phyloP scores from a whole-genome alignment of 1,140 invertebrate genomes.

The Akabosia matsudoensis region DNA sequence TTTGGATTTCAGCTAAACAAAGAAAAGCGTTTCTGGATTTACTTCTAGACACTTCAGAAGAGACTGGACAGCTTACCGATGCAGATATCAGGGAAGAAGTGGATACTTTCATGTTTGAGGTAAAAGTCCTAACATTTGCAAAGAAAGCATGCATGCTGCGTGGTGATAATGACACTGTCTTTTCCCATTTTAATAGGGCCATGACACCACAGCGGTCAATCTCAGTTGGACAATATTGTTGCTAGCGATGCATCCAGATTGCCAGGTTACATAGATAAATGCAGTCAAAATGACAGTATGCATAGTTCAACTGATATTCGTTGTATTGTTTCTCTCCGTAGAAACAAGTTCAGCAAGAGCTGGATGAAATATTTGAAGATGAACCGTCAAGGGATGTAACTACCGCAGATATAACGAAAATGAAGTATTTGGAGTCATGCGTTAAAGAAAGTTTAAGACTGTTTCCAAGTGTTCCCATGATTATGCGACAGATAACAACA shows the following conservation, averaged over 20 bases:
- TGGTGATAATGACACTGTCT: background rate
- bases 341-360: constrained; percentile 49
- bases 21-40: constrained; percentile 63
- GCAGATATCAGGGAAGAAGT: constrained; percentile 35
- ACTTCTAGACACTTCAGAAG: constrained; percentile 54
- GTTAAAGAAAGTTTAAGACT: constrained; percentile 62
- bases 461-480: constrained; percentile 64
- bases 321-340: background rate
- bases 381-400: constrained; percentile 49
- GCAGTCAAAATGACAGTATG: background rate
- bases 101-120: constrained; percentile 40
- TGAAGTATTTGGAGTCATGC: constrained; percentile 63
- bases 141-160: background rate
- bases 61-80: constrained; percentile 47
- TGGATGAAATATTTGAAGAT: constrained; percentile 49
- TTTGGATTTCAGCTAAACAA: constrained; percentile 48
- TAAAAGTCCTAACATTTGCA: background rate
- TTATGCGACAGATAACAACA: constrained; percentile 52
- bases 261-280: constrained; percentile 35
- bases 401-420: constrained; percentile 54
- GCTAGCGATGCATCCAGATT: background rate
- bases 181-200: constrained; percentile 47
- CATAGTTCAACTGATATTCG: background rate
- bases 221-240: constrained; percentile 51
- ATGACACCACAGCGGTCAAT: constrained; percentile 54